Evolutionary conservation across 2,113 vertebrate genomes (phyloP), one percentile per base, ranked within the genome.

Genomic region (Elephantulus edwardii): DNA sequence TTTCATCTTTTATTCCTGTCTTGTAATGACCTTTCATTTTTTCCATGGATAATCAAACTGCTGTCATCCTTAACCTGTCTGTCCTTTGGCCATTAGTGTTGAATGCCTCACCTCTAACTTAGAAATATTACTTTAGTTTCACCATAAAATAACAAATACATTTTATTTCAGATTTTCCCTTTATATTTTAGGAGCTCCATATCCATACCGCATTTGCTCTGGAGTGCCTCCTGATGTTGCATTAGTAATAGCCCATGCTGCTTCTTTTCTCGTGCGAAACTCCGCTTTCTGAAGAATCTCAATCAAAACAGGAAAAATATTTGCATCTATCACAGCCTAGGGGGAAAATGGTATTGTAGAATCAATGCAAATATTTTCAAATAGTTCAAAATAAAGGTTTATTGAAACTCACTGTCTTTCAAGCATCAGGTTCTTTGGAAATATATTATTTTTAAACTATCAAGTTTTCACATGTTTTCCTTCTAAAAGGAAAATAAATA

Each of bases 281-380:
- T 99, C 98, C 50, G 98, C 98, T 97, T 99, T 99, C 91, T 99
- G 98, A 91, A 99, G 98, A 92, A 99, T 98, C 96, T 99, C 98
- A 58, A 99, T 99, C 91, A 99, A 96, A 89, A 98, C 97, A 80
- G 98, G 98, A 96, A 99, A 99, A 96, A 99, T 98, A 98, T 99
- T 98, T 97, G 98, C 98, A 97, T 99, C 98, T 89, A 98, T 99
- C 92, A 99, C 98, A 79, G 98, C 97, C 98, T 99, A 94, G 68
- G 93, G 68, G 78, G 93, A 87, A 8, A 86, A 75, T 44, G 9
- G 91, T 26, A 74, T 0, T 72, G 20, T 24, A 90, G 48, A 93
- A 68, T 74, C 35, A 92, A 52, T 60, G 38, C 28, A 92, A 75
- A 87, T 19, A 38, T 0, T 58, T 3, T 75, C 46, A 71, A 93